Evolutionary conservation across 2,113 vertebrate species (phyloP).

Genomic region (Austrofundulus limnaeus): DNA sequence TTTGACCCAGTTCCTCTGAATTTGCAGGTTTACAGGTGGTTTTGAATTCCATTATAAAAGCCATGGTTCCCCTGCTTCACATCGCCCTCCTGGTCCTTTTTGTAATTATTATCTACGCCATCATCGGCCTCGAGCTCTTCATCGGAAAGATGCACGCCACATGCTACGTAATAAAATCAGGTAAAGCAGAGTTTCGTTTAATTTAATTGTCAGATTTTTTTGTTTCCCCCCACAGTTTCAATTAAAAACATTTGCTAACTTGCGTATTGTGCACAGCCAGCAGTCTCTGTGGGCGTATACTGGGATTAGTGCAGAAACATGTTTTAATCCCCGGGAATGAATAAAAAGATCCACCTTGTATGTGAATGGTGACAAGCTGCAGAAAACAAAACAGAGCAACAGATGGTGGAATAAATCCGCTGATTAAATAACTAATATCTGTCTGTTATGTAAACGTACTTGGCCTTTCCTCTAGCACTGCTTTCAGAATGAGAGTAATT

Average conservation of each 20-base stretch:
- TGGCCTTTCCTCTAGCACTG: slow-evolving; percentile 30
- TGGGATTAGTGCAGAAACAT: slow-evolving; percentile 10
- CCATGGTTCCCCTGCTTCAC: slow-evolving; percentile 83
- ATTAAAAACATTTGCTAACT: slow-evolving; percentile 6
- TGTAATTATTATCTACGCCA: slow-evolving; percentile 83
- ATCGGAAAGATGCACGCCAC: slow-evolving; percentile 83
- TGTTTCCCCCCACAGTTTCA: not conserved
- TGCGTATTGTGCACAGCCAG: not conserved
- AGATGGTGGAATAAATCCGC: slow-evolving; percentile 62
- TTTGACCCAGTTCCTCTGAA: slow-evolving; percentile 7
- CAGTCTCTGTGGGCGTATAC: not conserved
- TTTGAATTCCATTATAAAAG: slow-evolving; percentile 84
- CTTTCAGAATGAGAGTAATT: slow-evolving; percentile 11
- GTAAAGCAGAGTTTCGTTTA: slow-evolving; percentile 41
- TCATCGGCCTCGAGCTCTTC: slow-evolving; percentile 83
- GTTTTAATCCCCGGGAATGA: slow-evolving; percentile 42
- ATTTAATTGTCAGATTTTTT: not conserved
- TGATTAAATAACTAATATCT: slow-evolving; percentile 66
- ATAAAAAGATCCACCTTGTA: slow-evolving; percentile 41
- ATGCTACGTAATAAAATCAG: slow-evolving; percentile 72
- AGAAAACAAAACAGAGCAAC: slow-evolving; percentile 46
- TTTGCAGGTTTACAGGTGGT: slow-evolving; percentile 81
- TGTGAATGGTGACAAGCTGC: slow-evolving; percentile 37
- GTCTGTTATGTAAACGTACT: slow-evolving; percentile 54
- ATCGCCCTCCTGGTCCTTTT: slow-evolving; percentile 83